A percentile compares a stretch with the other conserved stretches of the same genome.
Evolutionary conservation across 2,888 invertebrate genomes (phyloP).

Genomic region (Cryptocephalus primarius): DNA sequence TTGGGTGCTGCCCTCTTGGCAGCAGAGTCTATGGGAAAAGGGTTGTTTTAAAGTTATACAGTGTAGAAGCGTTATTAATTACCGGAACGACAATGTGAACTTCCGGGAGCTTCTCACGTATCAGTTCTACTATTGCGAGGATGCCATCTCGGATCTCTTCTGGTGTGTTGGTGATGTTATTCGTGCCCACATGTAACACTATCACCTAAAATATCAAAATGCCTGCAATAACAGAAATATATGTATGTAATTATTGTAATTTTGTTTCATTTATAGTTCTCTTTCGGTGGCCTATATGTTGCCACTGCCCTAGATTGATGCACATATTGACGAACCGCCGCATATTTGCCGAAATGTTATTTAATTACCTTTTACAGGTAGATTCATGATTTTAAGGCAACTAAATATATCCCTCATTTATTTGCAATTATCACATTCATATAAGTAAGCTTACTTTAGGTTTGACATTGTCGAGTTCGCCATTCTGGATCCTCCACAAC

Average conservation of each 20-base stretch:
- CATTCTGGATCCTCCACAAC: slow-evolving; percentile 81
- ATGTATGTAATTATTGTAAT: neutral
- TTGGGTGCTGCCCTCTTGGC: slow-evolving; percentile 80
- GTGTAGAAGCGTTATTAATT: slow-evolving; percentile 33
- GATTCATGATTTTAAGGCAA: too few relatives aligned
- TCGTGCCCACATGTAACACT: slow-evolving; percentile 80
- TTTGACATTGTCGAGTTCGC: slow-evolving; percentile 77
- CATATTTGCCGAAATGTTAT: too few relatives aligned
- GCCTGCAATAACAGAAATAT: neutral
- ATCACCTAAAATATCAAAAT: slow-evolving; percentile 50
- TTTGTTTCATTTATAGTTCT: neutral
- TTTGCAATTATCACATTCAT: slow-evolving; percentile 3
- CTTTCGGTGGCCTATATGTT: too few relatives aligned
- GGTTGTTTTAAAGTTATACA: neutral
- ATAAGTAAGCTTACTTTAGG: slow-evolving; percentile 51
- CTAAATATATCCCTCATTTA: neutral
- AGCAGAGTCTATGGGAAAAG: slow-evolving; percentile 61
- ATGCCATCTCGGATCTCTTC: slow-evolving; percentile 76
- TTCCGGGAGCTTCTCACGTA: slow-evolving; percentile 66
- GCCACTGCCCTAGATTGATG: too few relatives aligned
- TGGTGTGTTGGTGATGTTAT: slow-evolving; percentile 71
- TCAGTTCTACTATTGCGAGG: slow-evolving; percentile 60
- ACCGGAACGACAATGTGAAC: slow-evolving; percentile 79
- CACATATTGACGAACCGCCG: too few relatives aligned
- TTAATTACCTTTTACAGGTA: too few relatives aligned